phyloP scores from a whole-genome alignment of 30 jellyfish, hydroid and myxozoan genomes.

The Hydractinia symbiolongicarpus region DNA sequence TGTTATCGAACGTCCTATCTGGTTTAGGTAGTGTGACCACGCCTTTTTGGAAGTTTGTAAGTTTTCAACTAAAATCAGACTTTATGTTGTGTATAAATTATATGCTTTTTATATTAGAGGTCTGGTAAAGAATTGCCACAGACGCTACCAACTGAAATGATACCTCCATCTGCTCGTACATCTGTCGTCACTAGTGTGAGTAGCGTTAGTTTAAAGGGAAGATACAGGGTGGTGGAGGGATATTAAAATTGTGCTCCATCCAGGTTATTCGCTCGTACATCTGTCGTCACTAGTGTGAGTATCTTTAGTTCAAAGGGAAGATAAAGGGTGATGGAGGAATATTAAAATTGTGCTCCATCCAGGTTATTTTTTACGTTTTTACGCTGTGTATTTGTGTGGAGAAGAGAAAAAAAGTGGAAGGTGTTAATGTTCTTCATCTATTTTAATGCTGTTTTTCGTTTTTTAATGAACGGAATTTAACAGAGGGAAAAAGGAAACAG shows the following conservation, averaged over 20 bases:
- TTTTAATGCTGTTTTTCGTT: no score
- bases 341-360: no score
- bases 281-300: slow-evolving; percentile 41
- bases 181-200: slow-evolving; percentile 40
- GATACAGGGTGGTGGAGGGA: no score
- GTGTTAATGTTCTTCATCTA: no score
- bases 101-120: slow-evolving; percentile 36
- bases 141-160: slow-evolving; percentile 58
- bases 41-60: neutral
- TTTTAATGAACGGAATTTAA: no score
- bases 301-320: neutral
- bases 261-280: slow-evolving; percentile 28
- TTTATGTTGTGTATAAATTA: neutral
- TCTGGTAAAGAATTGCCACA: slow-evolving; percentile 74
- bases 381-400: neutral
- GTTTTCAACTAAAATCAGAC: neutral
- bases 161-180: slow-evolving; percentile 74
- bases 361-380: slow-evolving; percentile 30
- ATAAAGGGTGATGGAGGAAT: no score
- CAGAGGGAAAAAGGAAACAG: no score
- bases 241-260: no score
- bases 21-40: neutral
- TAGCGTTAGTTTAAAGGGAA: neutral
- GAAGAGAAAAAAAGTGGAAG: no score
- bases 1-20: neutral